Evolutionary conservation across 2,888 invertebrate species (phyloP).

Genomic region (Fabriciana adippe): DNA sequence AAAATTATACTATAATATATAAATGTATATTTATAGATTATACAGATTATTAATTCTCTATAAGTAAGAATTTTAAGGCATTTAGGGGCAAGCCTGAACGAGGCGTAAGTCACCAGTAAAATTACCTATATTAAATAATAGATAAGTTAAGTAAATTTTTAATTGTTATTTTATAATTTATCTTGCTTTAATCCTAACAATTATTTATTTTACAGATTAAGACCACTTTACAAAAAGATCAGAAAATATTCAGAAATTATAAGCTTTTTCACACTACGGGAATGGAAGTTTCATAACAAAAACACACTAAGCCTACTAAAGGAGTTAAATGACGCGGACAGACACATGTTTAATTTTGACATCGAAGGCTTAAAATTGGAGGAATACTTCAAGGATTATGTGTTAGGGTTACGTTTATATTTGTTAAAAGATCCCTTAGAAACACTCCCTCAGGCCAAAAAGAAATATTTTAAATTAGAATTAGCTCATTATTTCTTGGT

Average conservation of each 20-base stretch:
- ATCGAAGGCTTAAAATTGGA: conserved; percentile 86
- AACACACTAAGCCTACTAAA: conserved; percentile 80
- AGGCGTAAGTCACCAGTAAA: no score
- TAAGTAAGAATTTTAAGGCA: no score
- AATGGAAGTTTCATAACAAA: conserved; percentile 87
- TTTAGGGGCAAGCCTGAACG: no score
- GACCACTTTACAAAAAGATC: conserved; percentile 88
- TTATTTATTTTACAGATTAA: conserved; percentile 83
- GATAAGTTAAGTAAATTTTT: no score
- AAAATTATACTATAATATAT: no score
- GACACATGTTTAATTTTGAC: conserved; percentile 85
- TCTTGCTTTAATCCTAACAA: no score
- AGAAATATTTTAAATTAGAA: conserved; percentile 59
- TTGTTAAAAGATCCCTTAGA: conserved; percentile 88
- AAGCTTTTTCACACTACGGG: conserved; percentile 87
- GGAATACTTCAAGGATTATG: conserved; percentile 85
- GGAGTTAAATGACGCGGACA: conserved; percentile 81
- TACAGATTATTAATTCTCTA: no score
- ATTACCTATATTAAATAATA: not conserved
- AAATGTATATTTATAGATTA: no score
- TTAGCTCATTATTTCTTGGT: conserved; percentile 50
- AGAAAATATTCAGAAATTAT: conserved; percentile 87
- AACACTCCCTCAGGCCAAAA: conserved; percentile 83
- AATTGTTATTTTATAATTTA: no score
- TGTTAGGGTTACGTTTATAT: conserved; percentile 87